Conservation (phyloP, 2,797 vertebrate genomes). For the Hylomyscus alleni region DNA sequence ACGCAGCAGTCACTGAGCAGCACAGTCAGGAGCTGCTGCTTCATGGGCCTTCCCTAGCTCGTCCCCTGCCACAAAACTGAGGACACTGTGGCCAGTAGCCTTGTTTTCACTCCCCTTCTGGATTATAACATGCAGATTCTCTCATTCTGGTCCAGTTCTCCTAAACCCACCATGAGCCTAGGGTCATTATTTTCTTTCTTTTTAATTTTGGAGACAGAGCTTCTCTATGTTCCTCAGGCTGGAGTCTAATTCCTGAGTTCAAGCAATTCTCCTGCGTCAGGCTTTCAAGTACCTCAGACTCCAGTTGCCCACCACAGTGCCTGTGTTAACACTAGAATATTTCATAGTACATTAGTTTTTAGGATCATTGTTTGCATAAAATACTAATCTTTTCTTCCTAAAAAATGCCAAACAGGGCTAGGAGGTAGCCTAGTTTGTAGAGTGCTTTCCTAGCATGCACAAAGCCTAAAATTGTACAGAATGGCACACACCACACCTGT, state of each 20-base stretch:
- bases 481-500: neutral
- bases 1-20: neutral
- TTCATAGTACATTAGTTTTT: neutral
- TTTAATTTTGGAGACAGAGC: neutral
- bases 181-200: neutral
- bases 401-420: neutral
- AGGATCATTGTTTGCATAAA: neutral
- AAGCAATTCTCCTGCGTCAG: neutral
- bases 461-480: neutral
- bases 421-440: neutral
- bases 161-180: neutral
- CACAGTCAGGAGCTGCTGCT: neutral
- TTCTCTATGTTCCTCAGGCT: neutral
- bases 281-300: neutral
- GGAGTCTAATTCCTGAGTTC: neutral
- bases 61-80: neutral
- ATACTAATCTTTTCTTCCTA: no score
- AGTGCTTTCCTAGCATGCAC: neutral
- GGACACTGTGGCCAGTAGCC: neutral
- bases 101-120: neutral
- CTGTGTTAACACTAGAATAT: neutral
- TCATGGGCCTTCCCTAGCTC: neutral
- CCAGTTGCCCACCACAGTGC: neutral
- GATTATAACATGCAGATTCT: neutral
- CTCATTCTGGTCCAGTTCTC: neutral